These are phyloP conservation scores for Papilio elwesi DNA, from an alignment of 2,888 invertebrate species.

Conservation along the genomic window DNA sequence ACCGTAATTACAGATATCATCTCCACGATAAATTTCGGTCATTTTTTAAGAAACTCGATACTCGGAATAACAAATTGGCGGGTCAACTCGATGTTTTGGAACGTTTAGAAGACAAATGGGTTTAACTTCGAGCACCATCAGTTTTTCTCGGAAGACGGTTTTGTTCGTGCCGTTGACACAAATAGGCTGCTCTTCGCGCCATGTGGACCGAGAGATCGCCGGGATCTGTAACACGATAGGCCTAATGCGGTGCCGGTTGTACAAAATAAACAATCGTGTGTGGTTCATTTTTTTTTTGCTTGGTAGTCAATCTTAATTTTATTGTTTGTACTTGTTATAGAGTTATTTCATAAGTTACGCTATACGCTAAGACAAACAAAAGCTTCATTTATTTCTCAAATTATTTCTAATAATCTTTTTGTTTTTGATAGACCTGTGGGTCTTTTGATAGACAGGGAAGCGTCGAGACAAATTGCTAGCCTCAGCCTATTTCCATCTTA, in stretches of 20 bases:
- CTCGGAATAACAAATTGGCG: constrained; percentile 53
- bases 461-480: too few species aligned
- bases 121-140: constrained; percentile 54
- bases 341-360: background rate
- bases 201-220: constrained; percentile 49
- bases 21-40: constrained; percentile 1
- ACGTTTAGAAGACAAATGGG: constrained; percentile 60
- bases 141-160: constrained; percentile 54
- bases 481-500: too few species aligned
- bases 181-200: constrained; percentile 48
- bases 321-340: background rate
- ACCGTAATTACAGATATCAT: constrained; percentile 34
- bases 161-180: constrained; percentile 44
- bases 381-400: background rate
- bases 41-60: constrained; percentile 56
- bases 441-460: too few species aligned
- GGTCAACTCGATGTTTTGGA: constrained; percentile 49
- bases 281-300: constrained; percentile 42
- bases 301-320: constrained; percentile 15
- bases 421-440: too few species aligned
- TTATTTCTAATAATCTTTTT: too few species aligned
- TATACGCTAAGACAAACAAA: background rate
- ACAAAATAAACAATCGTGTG: constrained; percentile 57
- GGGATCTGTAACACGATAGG: constrained; percentile 30
- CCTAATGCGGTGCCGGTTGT: constrained; percentile 40